These are phyloP conservation scores for Lamellibrachia satsuma DNA, from an alignment of 2,888 invertebrate genomes.

Conservation along the genomic window DNA sequence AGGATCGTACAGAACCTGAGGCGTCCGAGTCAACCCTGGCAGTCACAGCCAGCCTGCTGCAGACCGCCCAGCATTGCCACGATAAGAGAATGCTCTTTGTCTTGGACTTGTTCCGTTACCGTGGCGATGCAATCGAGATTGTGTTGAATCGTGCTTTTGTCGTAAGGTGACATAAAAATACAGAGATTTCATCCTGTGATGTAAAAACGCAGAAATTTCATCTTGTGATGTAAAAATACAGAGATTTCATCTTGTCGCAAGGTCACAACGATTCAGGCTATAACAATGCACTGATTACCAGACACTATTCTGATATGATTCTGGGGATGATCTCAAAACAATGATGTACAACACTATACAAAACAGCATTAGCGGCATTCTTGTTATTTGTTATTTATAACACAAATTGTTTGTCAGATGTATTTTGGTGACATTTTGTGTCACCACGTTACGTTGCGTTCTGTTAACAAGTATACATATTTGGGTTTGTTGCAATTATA, in stretches of 20 bases:
- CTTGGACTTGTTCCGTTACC: conserved; percentile 10
- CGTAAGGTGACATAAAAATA: background rate
- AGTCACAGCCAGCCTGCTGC: background rate
- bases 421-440: too few species aligned
- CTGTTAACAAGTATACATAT: too few species aligned
- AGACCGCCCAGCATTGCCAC: background rate
- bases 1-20: background rate
- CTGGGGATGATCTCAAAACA: too few species aligned
- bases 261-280: background rate
- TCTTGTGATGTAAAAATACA: background rate
- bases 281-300: background rate
- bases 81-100: conserved; percentile 10
- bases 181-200: background rate
- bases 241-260: background rate
- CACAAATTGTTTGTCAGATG: too few species aligned
- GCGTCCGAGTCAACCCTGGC: background rate
- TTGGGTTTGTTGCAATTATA: too few species aligned
- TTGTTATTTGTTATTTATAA: too few species aligned
- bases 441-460: too few species aligned
- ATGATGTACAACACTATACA: too few species aligned
- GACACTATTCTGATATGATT: too few species aligned
- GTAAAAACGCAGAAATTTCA: background rate
- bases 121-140: background rate
- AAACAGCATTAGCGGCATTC: too few species aligned
- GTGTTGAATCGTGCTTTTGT: background rate